These are phyloP conservation scores for Neomonachus schauinslandi DNA, from an alignment of 2,113 vertebrate genomes.

Conservation along the genomic window DNA sequence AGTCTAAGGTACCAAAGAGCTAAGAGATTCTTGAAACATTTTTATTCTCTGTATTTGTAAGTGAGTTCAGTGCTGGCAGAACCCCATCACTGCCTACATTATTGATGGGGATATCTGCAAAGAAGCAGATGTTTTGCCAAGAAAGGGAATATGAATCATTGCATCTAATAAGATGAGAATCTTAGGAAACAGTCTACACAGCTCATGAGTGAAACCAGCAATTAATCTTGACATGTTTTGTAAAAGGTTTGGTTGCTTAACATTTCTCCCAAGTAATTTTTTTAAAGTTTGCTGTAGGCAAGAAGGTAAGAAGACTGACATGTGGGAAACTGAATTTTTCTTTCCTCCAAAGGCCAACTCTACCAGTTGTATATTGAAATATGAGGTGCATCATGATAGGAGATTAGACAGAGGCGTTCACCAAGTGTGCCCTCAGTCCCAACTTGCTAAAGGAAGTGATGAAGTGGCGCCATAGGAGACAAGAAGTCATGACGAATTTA, in stretches of 20 bases:
- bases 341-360: slow-evolving; percentile 3
- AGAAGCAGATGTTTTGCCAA: slow-evolving; percentile 65
- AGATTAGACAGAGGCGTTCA: slow-evolving; percentile 73
- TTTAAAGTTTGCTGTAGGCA: slow-evolving; percentile 61
- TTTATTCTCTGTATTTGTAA: slow-evolving; percentile 60
- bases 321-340: slow-evolving; percentile 55
- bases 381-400: slow-evolving; percentile 67
- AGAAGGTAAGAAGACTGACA: slow-evolving; percentile 46
- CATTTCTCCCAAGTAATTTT: slow-evolving; percentile 61
- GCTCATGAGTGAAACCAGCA: slow-evolving; percentile 70
- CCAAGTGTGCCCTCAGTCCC: slow-evolving; percentile 66
- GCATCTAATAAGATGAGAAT: slow-evolving; percentile 75
- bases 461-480: slow-evolving; percentile 73
- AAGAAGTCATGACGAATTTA: slow-evolving; percentile 77
- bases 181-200: slow-evolving; percentile 60
- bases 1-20: neutral
- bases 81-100: slow-evolving; percentile 61
- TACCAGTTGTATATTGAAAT: slow-evolving; percentile 70
- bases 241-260: slow-evolving; percentile 65
- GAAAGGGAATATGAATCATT: slow-evolving; percentile 53
- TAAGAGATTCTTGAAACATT: neutral
- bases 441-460: slow-evolving; percentile 68
- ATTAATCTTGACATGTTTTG: slow-evolving; percentile 76
- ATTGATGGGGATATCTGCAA: slow-evolving; percentile 66
- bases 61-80: slow-evolving; percentile 50